Base-by-base conservation (phyloP, 1,140 invertebrate genomes). In the Drosophila azteca region DNA sequence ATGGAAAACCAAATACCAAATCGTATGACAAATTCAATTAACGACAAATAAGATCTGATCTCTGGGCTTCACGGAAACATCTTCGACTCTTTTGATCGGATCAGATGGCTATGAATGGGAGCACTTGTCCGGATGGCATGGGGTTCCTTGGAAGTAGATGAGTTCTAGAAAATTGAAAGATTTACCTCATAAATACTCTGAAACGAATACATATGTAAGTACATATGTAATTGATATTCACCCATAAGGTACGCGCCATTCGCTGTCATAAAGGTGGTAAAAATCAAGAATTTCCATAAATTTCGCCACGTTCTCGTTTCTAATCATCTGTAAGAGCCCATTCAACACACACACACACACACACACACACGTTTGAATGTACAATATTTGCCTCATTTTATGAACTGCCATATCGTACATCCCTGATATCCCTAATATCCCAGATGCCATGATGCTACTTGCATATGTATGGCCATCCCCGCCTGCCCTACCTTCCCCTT, bases 1-100 rank as follows among this genome's bases (percentile, higher is more conserved):
- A 3, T 5, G 13, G 3, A 3, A n/a, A 2, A 11, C 7, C 13
- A 9, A 24, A 20, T 20, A n/a, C 31, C 24, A 43, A 64, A 31
- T 43, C 45, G 24, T 50, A 64, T 62, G 43, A 62, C 62, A 64
- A 64, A 48, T 64, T 62, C 11, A 63, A 64, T 64, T 62, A 62
- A 57, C 24, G 6, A 9, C 51, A n/a, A 13, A 4, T 26, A 39
- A 8, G 59, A 26, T 15, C 3, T 17, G 43, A 55, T 29, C 39
- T 29, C 29, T 29, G 6, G 2, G 13, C 22, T 65, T 65, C 22
- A 41, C 49, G 61, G 63, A 24, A 64, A 49, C 13, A 6, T 22
- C 9, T 35, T 45, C 1, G 11, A 0, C 13, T 26, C 44, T 62
- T 64, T 15, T 11, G 4, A 50, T 65, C 15, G 3, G 1, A 3